phyloP scores from a whole-genome alignment of 2,113 vertebrate genomes.

The Pleuronectes platessa region DNA sequence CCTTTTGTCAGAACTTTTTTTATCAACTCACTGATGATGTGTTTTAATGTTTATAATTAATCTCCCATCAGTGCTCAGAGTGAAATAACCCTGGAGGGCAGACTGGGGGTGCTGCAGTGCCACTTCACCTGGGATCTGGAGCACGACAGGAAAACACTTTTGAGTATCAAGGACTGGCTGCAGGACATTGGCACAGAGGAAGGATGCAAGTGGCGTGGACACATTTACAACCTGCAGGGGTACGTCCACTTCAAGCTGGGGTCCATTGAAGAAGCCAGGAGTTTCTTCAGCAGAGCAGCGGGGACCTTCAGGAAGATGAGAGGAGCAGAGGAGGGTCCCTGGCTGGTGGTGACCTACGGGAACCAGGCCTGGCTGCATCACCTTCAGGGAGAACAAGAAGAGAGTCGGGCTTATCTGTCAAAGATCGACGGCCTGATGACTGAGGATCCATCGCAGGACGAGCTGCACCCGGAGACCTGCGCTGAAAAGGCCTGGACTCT shows the following conservation, averaged over 20 bases:
- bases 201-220: slow-evolving; percentile 57
- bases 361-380: slow-evolving; percentile 70
- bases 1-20: no score
- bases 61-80: slow-evolving; percentile 40
- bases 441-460: slow-evolving; percentile 30
- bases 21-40: neutral
- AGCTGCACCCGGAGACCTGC: slow-evolving; percentile 54
- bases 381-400: slow-evolving; percentile 19
- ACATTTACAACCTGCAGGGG: slow-evolving; percentile 63
- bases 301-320: slow-evolving; percentile 42
- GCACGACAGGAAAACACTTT: neutral
- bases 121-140: slow-evolving; percentile 67
- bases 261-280: neutral
- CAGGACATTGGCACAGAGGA: slow-evolving; percentile 42
- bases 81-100: neutral
- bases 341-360: slow-evolving; percentile 63
- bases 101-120: slow-evolving; percentile 53
- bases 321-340: slow-evolving; percentile 51
- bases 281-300: slow-evolving; percentile 36
- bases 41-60: neutral
- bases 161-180: slow-evolving; percentile 25
- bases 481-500: slow-evolving; percentile 73
- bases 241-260: slow-evolving; percentile 40
- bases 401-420: slow-evolving; percentile 47
- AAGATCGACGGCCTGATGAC: slow-evolving; percentile 41